phyloP scores from a whole-genome alignment of 2,113 vertebrate genomes.

The Cathartes aura region DNA sequence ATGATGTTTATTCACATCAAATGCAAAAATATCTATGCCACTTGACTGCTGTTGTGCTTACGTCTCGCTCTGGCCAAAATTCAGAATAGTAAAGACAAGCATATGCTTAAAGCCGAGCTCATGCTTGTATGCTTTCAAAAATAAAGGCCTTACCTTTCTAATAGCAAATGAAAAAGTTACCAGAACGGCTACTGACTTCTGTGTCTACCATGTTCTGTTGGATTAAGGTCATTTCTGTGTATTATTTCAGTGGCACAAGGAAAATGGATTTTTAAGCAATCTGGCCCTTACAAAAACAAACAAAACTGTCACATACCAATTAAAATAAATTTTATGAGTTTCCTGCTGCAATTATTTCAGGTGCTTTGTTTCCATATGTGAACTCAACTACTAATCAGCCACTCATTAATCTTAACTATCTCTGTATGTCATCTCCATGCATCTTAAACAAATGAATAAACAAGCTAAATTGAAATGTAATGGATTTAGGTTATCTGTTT shows the following conservation, averaged over 20 bases:
- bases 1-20: not conserved
- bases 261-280: not conserved
- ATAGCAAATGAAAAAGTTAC: not conserved
- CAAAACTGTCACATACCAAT: not conserved
- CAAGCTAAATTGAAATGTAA: conserved; percentile 49
- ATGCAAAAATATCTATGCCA: not conserved
- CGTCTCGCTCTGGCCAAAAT: not conserved
- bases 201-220: not conserved
- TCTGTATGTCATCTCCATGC: conserved; percentile 28
- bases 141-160: not conserved
- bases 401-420: conserved; percentile 62
- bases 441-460: conserved; percentile 56
- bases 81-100: not conserved
- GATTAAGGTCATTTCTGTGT: not conserved
- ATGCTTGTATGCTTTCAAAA: not conserved
- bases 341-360: conserved; percentile 52
- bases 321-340: conserved; percentile 12
- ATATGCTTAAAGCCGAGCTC: not conserved
- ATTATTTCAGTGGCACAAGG: not conserved
- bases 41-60: not conserved
- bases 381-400: conserved; percentile 17
- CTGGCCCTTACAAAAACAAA: not conserved
- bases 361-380: conserved; percentile 24
- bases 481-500: not conserved
- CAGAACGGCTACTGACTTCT: not conserved